A percentile compares a stretch with the other conserved stretches of the same genome.
Conservation (phyloP, 92 coral and sea anemone species). For the Montipora capitata region DNA sequence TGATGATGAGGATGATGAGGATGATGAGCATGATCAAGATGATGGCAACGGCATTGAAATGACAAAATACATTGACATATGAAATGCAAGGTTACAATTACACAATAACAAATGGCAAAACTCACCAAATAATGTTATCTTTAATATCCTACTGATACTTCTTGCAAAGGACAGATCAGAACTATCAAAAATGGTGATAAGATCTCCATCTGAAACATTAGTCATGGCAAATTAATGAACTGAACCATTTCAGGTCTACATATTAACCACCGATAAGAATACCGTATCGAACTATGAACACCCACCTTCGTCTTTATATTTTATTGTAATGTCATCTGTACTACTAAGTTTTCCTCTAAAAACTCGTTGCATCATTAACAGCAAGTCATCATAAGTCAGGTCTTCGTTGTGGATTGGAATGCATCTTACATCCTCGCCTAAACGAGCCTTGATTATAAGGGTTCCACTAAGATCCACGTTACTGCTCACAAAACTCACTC, state of each 20-base stretch:
- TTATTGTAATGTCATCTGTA: conserved; percentile 94
- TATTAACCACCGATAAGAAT: too few species aligned
- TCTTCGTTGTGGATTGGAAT: conserved; percentile 99
- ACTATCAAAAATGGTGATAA: conserved; percentile 97
- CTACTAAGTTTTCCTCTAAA: conserved; percentile 90
- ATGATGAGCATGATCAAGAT: neutral
- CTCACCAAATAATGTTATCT: conserved; percentile 97
- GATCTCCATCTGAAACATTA: conserved; percentile 93
- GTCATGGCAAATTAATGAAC: neutral
- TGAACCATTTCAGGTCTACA: too few species aligned
- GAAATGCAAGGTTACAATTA: neutral
- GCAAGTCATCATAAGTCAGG: conserved; percentile 94
- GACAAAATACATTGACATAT: neutral
- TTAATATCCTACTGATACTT: conserved; percentile 88
- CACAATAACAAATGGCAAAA: neutral
- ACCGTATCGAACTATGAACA: too few species aligned
- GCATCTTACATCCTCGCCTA: conserved; percentile 96
- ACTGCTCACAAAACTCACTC: conserved; percentile 83
- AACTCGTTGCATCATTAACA: conserved; percentile 99
- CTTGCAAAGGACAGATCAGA: conserved; percentile 96
- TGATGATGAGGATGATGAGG: too few species aligned
- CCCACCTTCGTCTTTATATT: conserved; percentile 96
- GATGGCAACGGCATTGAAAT: neutral
- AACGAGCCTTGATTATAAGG: conserved; percentile 95
- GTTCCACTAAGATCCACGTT: conserved; percentile 92